Conservation (phyloP, 2,797 vertebrate genomes). For the Mus spretus region DNA sequence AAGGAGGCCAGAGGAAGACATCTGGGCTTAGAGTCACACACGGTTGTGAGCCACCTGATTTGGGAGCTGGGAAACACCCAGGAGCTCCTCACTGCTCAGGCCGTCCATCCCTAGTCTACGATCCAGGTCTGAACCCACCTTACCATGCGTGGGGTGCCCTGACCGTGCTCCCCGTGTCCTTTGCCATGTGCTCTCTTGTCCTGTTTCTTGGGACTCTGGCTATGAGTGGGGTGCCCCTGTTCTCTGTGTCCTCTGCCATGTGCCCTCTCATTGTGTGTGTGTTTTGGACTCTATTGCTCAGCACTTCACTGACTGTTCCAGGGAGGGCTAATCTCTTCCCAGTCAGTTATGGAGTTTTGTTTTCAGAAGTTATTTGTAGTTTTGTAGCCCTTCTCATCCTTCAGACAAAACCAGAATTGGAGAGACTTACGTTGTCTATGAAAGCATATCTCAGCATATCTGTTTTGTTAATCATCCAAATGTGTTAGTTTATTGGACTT, state of each 20-base stretch:
- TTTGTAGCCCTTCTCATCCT: neutral
- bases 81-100: too few species aligned
- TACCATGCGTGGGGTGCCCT: neutral
- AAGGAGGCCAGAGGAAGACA: neutral
- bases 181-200: neutral
- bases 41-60: neutral
- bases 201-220: too few species aligned
- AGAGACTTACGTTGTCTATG: neutral
- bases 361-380: slow-evolving; percentile 46
- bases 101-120: neutral
- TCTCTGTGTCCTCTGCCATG: neutral
- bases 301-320: slow-evolving; percentile 14
- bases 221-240: neutral
- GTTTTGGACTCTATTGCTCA: neutral
- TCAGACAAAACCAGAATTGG: slow-evolving; percentile 30
- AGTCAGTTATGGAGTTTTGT: slow-evolving; percentile 42
- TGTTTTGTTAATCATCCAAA: neutral
- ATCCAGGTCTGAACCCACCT: neutral
- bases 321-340: neutral
- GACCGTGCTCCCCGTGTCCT: neutral
- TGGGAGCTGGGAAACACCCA: neutral
- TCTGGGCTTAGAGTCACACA: neutral
- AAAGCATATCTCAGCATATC: neutral
- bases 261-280: neutral
- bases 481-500: slow-evolving; percentile 21